Evolutionary conservation across 2,888 invertebrate genomes (phyloP).

Genomic region (Pristionchus entomophagus): DNA sequence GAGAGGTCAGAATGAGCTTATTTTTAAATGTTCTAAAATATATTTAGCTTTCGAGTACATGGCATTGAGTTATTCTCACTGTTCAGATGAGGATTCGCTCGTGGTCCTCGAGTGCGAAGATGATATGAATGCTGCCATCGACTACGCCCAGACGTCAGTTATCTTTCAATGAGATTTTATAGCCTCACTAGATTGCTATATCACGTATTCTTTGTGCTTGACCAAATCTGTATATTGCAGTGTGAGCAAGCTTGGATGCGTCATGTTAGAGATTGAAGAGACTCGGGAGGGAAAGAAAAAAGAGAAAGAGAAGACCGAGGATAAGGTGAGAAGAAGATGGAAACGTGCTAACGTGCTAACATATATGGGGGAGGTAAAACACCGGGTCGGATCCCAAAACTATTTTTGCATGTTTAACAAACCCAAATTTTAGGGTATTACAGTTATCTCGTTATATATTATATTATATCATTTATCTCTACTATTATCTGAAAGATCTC

Average conservation of each 20-base stretch:
- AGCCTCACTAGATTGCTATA: not conserved
- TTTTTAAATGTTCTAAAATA: too few species aligned
- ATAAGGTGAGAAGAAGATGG: not conserved
- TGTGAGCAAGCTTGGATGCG: not conserved
- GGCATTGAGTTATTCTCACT: too few species aligned
- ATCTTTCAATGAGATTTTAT: too few species aligned
- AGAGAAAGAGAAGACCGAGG: not conserved
- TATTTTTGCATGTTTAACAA: too few species aligned
- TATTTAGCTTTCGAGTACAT: too few species aligned
- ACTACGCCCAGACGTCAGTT: not conserved
- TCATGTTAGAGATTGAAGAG: not conserved
- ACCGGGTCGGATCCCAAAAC: too few species aligned
- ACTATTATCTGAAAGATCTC: too few species aligned
- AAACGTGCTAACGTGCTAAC: too few species aligned
- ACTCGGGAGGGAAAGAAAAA: not conserved
- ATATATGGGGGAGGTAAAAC: too few species aligned
- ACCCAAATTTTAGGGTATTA: too few species aligned
- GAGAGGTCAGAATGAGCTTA: not conserved
- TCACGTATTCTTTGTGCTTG: not conserved
- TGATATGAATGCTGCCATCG: not conserved
- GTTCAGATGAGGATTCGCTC: not conserved
- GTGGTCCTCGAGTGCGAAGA: not conserved
- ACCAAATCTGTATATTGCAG: not conserved
- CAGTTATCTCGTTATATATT: too few species aligned
- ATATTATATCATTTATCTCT: too few species aligned